A percentile compares a stretch with the other conserved stretches of the same genome.
Conservation (phyloP, 2,113 vertebrate species). For the Spea multiplicata region DNA sequence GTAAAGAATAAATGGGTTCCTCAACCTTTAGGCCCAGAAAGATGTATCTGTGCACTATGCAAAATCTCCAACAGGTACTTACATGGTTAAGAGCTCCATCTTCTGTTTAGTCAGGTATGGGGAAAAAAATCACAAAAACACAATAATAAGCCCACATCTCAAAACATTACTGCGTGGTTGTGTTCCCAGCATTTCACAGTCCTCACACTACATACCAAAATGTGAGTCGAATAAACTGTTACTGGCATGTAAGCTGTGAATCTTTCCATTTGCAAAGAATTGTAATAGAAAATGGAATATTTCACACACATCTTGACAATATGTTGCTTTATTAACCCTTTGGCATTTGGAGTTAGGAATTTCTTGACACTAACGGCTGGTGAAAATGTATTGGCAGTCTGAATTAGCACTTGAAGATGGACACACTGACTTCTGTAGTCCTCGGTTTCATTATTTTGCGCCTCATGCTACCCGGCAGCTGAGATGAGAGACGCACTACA, state of each 20-base stretch:
- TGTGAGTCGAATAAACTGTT: conserved; percentile 6
- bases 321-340: conserved; percentile 49
- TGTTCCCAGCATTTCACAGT: conserved; percentile 3
- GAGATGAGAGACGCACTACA: conserved; percentile 25
- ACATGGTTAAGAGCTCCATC: too few relatives aligned
- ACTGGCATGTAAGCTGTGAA: conserved; percentile 41
- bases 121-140: too few relatives aligned
- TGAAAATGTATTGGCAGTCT: conserved; percentile 46
- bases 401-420: conserved; percentile 46
- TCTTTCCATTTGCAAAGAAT: conserved; percentile 49
- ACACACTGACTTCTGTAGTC: conserved; percentile 40
- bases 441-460: conserved; percentile 31
- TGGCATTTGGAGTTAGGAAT: conserved; percentile 45
- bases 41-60: too few relatives aligned
- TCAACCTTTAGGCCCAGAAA: too few relatives aligned
- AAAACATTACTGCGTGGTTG: neutral
- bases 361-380: conserved; percentile 44
- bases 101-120: too few relatives aligned
- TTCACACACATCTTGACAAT: conserved; percentile 48
- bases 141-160: too few relatives aligned
- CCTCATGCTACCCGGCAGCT: neutral
- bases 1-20: too few relatives aligned
- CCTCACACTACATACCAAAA: neutral
- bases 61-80: too few relatives aligned
- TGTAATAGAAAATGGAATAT: conserved; percentile 48